A percentile compares a stretch with the other conserved stretches of the same genome.
phyloP scores from a whole-genome alignment of 2,888 invertebrate genomes.

The Loripinus fragilis region DNA sequence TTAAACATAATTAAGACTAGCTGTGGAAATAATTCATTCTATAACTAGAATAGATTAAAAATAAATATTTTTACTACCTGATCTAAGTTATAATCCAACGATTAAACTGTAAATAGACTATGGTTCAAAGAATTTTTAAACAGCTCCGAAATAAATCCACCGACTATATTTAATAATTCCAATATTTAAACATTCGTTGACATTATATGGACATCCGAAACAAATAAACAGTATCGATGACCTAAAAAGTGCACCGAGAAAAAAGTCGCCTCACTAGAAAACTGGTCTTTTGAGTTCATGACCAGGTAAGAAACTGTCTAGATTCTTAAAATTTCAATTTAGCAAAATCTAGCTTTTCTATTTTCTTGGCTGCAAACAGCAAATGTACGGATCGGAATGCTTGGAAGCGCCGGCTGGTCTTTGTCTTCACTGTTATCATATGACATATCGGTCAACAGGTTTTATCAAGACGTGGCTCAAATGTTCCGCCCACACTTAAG shows the following conservation, averaged over 20 bases:
- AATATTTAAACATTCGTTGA: not conserved
- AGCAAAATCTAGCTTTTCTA: too few species aligned
- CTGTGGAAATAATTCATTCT: not conserved
- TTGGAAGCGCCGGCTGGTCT: too few species aligned
- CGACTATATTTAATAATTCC: not conserved
- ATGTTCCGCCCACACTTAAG: conserved; percentile 1
- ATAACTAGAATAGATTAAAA: not conserved
- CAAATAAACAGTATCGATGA: not conserved
- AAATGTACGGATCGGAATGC: too few species aligned
- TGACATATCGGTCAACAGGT: too few species aligned
- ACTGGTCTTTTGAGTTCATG: too few species aligned
- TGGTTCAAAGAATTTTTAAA: not conserved
- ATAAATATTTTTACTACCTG: conserved; percentile 10
- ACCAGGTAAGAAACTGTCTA: too few species aligned
- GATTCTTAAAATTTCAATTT: too few species aligned
- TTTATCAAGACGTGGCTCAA: too few species aligned
- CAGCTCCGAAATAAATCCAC: not conserved
- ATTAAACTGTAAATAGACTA: conserved; percentile 1
- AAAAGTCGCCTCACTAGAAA: too few species aligned
- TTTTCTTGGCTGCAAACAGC: too few species aligned
- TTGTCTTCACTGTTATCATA: too few species aligned
- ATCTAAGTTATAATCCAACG: not conserved
- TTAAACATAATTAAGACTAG: too few species aligned
- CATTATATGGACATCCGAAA: not conserved
- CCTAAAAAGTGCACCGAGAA: not conserved